These are phyloP conservation scores for Oscheius sp. DNA, from an alignment of 2,888 invertebrate genomes.

Conservation along the genomic window DNA sequence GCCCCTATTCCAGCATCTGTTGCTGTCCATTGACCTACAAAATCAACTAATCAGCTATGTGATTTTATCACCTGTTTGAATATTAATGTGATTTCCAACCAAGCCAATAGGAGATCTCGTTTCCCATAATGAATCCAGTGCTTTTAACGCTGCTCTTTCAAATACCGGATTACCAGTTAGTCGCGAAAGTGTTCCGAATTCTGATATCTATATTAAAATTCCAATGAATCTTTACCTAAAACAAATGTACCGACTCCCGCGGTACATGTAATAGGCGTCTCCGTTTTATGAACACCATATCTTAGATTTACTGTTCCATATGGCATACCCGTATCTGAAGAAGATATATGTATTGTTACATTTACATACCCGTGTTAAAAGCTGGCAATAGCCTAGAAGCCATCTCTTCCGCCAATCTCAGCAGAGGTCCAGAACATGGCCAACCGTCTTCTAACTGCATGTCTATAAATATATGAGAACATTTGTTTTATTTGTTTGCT, in stretches of 20 bases:
- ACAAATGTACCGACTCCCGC: constrained; percentile 97
- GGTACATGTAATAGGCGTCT: constrained; percentile 95
- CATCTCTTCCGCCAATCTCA: constrained; percentile 91
- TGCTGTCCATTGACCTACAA: constrained; percentile 83
- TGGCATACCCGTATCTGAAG: constrained; percentile 63
- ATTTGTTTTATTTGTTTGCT: not conserved
- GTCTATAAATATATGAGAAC: constrained; percentile 29
- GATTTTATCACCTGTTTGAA: constrained; percentile 80
- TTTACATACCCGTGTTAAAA: constrained; percentile 59
- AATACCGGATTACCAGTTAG: constrained; percentile 78
- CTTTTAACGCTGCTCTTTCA: constrained; percentile 87
- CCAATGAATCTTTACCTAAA: constrained; percentile 74
- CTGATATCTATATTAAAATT: constrained; percentile 74
- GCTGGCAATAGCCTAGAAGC: constrained; percentile 85
- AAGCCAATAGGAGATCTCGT: constrained; percentile 78
- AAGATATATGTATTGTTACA: not conserved
- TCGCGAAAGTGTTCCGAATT: constrained; percentile 82
- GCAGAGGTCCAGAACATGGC: constrained; percentile 94
- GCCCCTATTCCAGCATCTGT: constrained; percentile 91
- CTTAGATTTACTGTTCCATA: constrained; percentile 84
- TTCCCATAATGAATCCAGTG: constrained; percentile 86
- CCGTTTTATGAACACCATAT: constrained; percentile 86
- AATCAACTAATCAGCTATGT: not conserved
- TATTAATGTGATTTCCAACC: constrained; percentile 92
- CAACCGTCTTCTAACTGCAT: constrained; percentile 84